Percentiles rank a stretch among this genome's conserved stretches.
These are phyloP conservation scores for Todiramphus saurophagus DNA, from an alignment of 2,113 vertebrate genomes.

Conservation along the genomic window DNA sequence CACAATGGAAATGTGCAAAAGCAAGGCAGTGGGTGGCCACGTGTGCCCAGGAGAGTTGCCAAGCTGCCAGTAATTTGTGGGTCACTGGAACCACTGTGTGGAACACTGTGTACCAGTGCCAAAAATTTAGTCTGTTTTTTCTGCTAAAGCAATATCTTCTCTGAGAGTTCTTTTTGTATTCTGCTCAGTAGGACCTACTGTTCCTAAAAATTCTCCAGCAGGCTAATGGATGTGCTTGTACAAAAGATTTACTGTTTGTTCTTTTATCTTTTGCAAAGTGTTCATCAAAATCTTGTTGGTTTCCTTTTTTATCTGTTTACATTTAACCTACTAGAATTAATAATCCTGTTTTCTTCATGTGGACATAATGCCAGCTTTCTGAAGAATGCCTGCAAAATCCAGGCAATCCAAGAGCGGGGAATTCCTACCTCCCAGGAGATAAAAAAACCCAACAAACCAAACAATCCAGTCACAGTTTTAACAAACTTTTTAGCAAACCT, in stretches of 20 bases:
- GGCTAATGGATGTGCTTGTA: not conserved
- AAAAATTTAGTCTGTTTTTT: not conserved
- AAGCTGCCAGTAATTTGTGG: not conserved
- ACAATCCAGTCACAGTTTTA: not conserved
- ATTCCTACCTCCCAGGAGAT: not conserved
- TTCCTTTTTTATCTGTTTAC: not conserved
- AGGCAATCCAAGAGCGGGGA: not conserved
- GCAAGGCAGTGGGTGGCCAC: rapidly evolving
- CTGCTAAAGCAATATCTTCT: not conserved
- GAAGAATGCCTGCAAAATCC: not conserved
- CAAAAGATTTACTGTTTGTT: not conserved
- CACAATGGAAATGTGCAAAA: not conserved
- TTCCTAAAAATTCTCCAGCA: not conserved
- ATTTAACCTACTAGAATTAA: not conserved
- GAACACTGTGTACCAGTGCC: not conserved
- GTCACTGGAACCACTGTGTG: not conserved
- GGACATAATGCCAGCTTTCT: not conserved
- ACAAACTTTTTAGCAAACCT: not conserved
- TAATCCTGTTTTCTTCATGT: not conserved
- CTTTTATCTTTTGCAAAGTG: not conserved
- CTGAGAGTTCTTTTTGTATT: not conserved
- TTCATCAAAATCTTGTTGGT: not conserved
- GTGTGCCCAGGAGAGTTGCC: not conserved
- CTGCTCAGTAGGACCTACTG: not conserved
- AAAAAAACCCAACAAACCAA: not conserved